Evolutionary conservation across 30 jellyfish, hydroid and myxozoan genomes (phyloP).

Genomic region (Turritopsis rubra): DNA sequence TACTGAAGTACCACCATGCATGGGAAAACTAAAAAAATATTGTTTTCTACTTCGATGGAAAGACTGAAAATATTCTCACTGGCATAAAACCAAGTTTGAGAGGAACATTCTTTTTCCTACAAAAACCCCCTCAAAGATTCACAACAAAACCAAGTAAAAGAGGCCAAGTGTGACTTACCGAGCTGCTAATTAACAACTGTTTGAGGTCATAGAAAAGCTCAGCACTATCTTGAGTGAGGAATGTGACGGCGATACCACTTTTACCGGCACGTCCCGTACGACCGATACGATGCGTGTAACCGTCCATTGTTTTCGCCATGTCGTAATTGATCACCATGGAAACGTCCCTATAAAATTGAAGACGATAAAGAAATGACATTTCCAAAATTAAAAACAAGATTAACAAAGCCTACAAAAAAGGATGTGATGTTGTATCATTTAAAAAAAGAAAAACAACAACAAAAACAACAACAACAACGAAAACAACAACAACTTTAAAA

Average conservation of each 20-base stretch:
- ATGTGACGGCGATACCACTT: constrained; percentile 94
- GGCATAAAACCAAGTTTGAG: neutral
- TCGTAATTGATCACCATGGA: constrained; percentile 95
- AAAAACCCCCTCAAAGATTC: neutral
- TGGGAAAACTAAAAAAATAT: too few species aligned
- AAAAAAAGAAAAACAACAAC: too few species aligned
- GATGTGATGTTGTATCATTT: neutral
- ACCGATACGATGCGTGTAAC: constrained; percentile 99
- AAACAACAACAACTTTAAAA: too few species aligned
- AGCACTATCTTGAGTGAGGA: constrained; percentile 88
- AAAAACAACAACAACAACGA: too few species aligned
- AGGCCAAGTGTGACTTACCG: constrained; percentile 47
- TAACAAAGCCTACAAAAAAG: neutral
- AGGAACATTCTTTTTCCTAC: neutral
- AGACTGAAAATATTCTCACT: neutral
- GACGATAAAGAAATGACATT: neutral
- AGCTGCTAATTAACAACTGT: constrained; percentile 73
- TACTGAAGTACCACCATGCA: too few species aligned
- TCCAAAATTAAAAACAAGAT: neutral
- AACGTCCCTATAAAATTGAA: constrained; percentile 68
- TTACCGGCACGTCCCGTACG: constrained; percentile 99
- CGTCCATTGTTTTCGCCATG: constrained; percentile 94
- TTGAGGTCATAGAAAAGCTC: constrained; percentile 83
- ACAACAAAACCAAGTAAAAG: neutral
- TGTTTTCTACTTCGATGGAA: too few species aligned